phyloP scores from a whole-genome alignment of 1,140 invertebrate species.

The Drosophila tsacasi region DNA sequence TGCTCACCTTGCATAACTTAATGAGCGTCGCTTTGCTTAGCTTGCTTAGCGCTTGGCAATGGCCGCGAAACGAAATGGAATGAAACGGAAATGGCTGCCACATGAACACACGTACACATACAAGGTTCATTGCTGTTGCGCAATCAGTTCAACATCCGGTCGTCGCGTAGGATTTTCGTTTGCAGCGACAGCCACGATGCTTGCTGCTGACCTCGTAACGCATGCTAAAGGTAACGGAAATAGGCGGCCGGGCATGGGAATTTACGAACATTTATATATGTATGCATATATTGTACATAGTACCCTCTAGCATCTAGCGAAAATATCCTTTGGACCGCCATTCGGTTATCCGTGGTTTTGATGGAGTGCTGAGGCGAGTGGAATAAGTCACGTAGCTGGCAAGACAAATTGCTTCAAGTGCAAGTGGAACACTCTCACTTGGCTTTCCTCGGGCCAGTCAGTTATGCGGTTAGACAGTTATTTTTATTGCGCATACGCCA shows the following conservation, averaged over 20 bases:
- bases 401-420: slow-evolving; percentile 80
- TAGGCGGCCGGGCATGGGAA: slow-evolving; percentile 17
- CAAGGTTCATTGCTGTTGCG: slow-evolving; percentile 56
- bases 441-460: slow-evolving; percentile 39
- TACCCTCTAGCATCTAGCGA: slow-evolving; percentile 32
- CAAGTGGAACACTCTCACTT: slow-evolving; percentile 48
- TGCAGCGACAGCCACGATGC: slow-evolving; percentile 19
- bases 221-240: slow-evolving; percentile 60
- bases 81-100: slow-evolving; percentile 57
- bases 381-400: slow-evolving; percentile 74
- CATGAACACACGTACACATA: slow-evolving; percentile 3
- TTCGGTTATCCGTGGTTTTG: slow-evolving; percentile 40
- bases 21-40: slow-evolving; percentile 49
- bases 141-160: slow-evolving; percentile 70
- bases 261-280: neutral
- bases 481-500: slow-evolving; percentile 79
- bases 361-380: slow-evolving; percentile 33
- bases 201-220: slow-evolving; percentile 71
- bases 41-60: slow-evolving; percentile 30
- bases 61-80: slow-evolving; percentile 37
- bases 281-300: neutral
- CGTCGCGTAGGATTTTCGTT: slow-evolving; percentile 46
- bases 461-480: slow-evolving; percentile 69
- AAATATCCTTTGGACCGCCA: slow-evolving; percentile 22
- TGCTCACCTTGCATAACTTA: slow-evolving; percentile 66